Evolutionary conservation across 1,140 invertebrate genomes (phyloP).

Genomic region (Nymphalis io): DNA sequence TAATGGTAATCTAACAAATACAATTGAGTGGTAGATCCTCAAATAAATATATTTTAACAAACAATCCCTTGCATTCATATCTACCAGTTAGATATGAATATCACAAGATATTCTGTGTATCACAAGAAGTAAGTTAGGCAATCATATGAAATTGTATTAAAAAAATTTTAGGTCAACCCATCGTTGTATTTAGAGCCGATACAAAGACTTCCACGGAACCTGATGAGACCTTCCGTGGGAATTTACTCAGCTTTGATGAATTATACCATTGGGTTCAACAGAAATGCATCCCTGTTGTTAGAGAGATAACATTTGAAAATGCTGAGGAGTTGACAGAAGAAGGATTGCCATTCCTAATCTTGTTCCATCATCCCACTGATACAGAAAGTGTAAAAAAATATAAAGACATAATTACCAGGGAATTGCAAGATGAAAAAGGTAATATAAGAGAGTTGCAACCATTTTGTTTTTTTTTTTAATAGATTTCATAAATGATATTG

Average conservation of each 20-base stretch:
- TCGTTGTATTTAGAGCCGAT: constrained; percentile 91
- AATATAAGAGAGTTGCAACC: constrained; percentile 62
- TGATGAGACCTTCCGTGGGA: constrained; percentile 90
- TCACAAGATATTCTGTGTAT: too few species aligned
- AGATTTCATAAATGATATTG: too few species aligned
- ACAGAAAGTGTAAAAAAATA: constrained; percentile 92
- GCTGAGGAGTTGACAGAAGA: constrained; percentile 99
- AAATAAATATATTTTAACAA: too few species aligned
- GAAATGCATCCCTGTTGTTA: constrained; percentile 92
- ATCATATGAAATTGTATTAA: neutral
- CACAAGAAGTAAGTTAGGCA: too few species aligned
- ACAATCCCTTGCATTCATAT: too few species aligned
- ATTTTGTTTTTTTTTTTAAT: constrained; percentile 39
- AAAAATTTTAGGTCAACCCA: constrained; percentile 79
- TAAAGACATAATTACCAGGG: constrained; percentile 89
- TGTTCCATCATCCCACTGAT: constrained; percentile 96
- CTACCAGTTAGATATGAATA: too few species aligned
- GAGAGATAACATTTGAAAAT: constrained; percentile 99
- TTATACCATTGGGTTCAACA: constrained; percentile 92
- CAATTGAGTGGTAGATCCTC: too few species aligned
- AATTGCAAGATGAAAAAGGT: constrained; percentile 95
- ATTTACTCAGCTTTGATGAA: constrained; percentile 88
- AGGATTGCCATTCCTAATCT: constrained; percentile 98
- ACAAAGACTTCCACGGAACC: constrained; percentile 88
- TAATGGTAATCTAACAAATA: too few species aligned